Evolutionary conservation across 23 tunicate genomes (phyloP), one percentile per base, ranked within the genome.

Genomic region (Phallusia fumigata): DNA sequence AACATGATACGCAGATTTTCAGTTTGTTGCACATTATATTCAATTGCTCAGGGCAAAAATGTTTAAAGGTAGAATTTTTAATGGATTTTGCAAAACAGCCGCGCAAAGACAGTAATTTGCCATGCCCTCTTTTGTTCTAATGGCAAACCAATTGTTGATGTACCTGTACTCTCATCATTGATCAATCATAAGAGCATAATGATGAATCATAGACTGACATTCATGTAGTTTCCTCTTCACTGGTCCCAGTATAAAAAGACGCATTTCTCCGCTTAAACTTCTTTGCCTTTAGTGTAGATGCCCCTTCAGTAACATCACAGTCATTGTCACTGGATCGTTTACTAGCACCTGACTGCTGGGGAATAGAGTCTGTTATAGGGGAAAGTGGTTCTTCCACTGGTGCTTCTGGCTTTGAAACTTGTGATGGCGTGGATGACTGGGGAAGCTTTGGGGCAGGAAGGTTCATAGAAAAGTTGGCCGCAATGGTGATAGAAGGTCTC

Each of bases 211-310:
- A 5, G 5, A 40, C 47, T 10, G 10, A 40, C 10, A 40, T 5
- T 40, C 47, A 40, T 32, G 40, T 74, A 3, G 36, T 74, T 32
- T 74, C 79, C 16, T 82, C 82, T 21, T 88, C 91, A 83, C 83
- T 75, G 36, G 73, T 78, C 16, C 78, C 40, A 33, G 78, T n/a
- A 82, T 90, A 90, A 33, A 90, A 13, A 19, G 95, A 85, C 16
- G 89, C 89, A 69, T 90, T 90, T 81, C 95, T 65, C 10, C 95
- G 83, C 65, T 90, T 90, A 77, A 90, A 90, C 36, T 85, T 85
- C 13, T 58, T 58, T 58, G 69, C 69, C 69, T 58, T 58, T 6
- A 2, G 15, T 6, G 69, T 3, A 3, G 26, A 6, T 13, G 16
- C 28, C 2, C 69, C 13, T 32, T 77, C 81, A 0, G 88, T 77